Conservation (phyloP, 2,113 vertebrate species). For the Pluvianellus socialis region DNA sequence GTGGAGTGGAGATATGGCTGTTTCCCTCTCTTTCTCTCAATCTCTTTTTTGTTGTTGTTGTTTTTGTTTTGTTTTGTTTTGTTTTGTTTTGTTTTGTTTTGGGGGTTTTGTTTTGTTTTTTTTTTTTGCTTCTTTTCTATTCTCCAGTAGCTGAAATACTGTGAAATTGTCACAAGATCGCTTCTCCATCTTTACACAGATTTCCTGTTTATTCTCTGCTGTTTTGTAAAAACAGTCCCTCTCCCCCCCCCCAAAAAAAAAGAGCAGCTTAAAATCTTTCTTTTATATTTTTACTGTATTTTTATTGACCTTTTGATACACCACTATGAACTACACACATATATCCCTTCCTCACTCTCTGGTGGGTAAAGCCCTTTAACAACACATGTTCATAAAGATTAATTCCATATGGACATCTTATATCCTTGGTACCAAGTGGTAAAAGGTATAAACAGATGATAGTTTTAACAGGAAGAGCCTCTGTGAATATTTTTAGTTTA, state of each 20-base stretch:
- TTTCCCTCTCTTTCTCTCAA: not conserved
- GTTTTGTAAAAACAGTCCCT: not conserved
- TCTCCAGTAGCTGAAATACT: not conserved
- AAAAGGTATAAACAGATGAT: not conserved
- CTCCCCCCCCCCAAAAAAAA: accelerated
- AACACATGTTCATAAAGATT: not conserved
- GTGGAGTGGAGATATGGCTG: not conserved
- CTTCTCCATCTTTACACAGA: not conserved
- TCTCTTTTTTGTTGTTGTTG: not conserved
- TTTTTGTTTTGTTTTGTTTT: not conserved
- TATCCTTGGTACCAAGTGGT: not conserved
- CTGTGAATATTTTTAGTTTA: not conserved
- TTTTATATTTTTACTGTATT: not conserved
- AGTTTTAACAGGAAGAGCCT: not conserved
- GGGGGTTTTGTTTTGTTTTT: not conserved
- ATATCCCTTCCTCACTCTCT: not conserved
- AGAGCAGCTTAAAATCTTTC: not conserved
- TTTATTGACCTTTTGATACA: not conserved
- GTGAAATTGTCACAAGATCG: accelerated
- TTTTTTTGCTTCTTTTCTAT: not conserved
- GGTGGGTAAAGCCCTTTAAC: not conserved
- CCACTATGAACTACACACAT: not conserved
- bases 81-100: no score
- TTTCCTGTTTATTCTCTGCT: not conserved
- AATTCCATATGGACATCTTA: not conserved